Conservation (phyloP, 2,888 invertebrate species). For the Ormyrus labotus region DNA sequence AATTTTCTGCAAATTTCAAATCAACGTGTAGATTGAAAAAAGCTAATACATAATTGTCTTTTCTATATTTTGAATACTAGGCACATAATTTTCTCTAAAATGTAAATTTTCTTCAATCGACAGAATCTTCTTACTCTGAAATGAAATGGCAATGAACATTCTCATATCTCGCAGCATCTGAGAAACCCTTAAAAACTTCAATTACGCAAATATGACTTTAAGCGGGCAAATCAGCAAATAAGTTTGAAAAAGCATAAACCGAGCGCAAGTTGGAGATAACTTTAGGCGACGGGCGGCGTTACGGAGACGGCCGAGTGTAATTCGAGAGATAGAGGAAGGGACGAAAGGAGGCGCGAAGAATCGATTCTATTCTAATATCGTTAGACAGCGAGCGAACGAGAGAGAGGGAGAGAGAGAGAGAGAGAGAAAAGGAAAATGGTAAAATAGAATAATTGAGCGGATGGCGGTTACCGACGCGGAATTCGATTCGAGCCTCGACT, state of each 20-base stretch:
- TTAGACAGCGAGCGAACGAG: slow-evolving; percentile 10
- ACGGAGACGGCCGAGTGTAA: slow-evolving; percentile 22
- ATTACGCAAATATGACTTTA: too few species aligned
- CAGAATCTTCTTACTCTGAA: too few species aligned
- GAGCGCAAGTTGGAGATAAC: slow-evolving; percentile 17
- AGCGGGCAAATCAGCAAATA: slow-evolving; percentile 31
- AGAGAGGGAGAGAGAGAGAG: background rate
- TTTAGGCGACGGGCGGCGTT: slow-evolving; percentile 30
- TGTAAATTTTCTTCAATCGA: too few species aligned
- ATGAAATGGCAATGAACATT: too few species aligned
- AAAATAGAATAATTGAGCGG: slow-evolving; percentile 31
- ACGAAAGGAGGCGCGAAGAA: slow-evolving; percentile 10
- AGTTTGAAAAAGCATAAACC: slow-evolving; percentile 38
- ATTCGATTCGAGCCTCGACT: slow-evolving; percentile 20
- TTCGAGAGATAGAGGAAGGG: slow-evolving; percentile 33
- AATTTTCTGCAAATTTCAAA: too few species aligned
- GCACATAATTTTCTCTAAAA: too few species aligned
- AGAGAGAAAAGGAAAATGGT: background rate
- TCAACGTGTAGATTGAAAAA: too few species aligned
- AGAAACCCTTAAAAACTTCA: too few species aligned
- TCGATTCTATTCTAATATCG: slow-evolving; percentile 53
- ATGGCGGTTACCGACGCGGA: slow-evolving; percentile 24
- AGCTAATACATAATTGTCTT: too few species aligned
- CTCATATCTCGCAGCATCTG: too few species aligned
- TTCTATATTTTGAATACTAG: too few species aligned